Evolutionary conservation across 2,888 invertebrate species (phyloP), one percentile per base, ranked within the genome.

Genomic region (Theretra japonica): DNA sequence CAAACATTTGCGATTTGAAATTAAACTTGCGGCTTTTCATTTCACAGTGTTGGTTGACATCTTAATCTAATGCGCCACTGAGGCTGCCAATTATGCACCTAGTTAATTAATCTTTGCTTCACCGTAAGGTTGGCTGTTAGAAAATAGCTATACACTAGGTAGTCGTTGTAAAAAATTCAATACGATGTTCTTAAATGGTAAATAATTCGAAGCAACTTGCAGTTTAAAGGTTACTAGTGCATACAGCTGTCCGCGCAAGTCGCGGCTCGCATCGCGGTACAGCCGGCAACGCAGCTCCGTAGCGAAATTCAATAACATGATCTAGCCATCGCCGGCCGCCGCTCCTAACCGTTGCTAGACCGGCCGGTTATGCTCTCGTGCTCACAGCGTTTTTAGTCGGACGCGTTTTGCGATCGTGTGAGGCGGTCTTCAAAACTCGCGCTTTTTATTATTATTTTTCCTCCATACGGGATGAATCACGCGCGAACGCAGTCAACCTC

Each of bases 401-500:
- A 48, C 72, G 74, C 72, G 72, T 75, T 75, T 74, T 60, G 57
- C 59, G 41, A 65, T 65, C 69, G 71, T 71, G 56, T 60, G 68
- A 68, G 69, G 25, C 69, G 48, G 68, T 68, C 68, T 69, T 70
- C 48, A 72, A 71, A 72, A 70, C 59, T 68, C 50, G 58, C 68
- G 68, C 58, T 81, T 80, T 82, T 83, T 83, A 83, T 79, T 80
- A 75, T 76, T 78, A 81, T 83, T 83, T 84, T 87, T 87, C 86
- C 83, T 84, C 83, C 83, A 80, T 78, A 87, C 86, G 86, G 86
- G 90, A 92, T 92, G 93, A 93, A 88, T 92, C 93, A 92, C 84
- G 70, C 71, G 48, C 50, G 72, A 60, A 65, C 53, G 57, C 90
- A 92, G 92, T 92, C 87, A 83, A 83, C 78, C 79, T 80, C 80